These are phyloP conservation scores for Regulus satrapa DNA, from an alignment of 2,113 vertebrate species.

Conservation along the genomic window DNA sequence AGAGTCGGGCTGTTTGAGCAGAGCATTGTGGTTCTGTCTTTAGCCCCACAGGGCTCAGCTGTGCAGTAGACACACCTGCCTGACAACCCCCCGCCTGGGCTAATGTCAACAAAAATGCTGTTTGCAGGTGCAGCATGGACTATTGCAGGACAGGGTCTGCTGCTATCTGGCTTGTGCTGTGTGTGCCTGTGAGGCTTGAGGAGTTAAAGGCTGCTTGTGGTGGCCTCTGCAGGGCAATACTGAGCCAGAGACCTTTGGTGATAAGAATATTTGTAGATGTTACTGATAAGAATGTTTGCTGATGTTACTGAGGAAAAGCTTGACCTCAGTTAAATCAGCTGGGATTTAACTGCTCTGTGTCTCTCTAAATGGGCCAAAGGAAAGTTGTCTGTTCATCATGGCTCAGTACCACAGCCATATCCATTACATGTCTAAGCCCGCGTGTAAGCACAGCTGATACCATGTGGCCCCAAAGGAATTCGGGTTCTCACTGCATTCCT, in stretches of 20 bases:
- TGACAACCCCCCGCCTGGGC: not conserved
- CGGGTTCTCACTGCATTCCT: not conserved
- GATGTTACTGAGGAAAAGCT: not conserved
- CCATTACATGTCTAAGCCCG: accelerated
- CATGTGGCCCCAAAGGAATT: not conserved
- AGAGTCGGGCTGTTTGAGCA: not conserved
- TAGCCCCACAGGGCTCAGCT: not conserved
- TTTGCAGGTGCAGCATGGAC: not conserved
- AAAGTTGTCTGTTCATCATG: not conserved
- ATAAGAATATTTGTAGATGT: not conserved
- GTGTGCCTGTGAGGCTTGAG: not conserved
- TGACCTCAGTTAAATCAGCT: not conserved
- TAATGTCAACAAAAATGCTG: not conserved
- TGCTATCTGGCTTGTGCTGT: not conserved
- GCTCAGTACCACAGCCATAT: not conserved
- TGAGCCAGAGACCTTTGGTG: not conserved
- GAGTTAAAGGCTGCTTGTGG: not conserved
- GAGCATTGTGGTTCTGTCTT: not conserved
- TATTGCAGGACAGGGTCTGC: not conserved
- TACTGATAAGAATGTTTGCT: not conserved
- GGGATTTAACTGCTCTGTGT: not conserved
- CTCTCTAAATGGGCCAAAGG: not conserved
- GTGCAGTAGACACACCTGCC: not conserved
- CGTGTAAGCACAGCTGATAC: not conserved
- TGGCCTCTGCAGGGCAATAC: not conserved